Evolutionary conservation across 2,113 vertebrate species (phyloP).

Genomic region (Chloroceryle aenea): DNA sequence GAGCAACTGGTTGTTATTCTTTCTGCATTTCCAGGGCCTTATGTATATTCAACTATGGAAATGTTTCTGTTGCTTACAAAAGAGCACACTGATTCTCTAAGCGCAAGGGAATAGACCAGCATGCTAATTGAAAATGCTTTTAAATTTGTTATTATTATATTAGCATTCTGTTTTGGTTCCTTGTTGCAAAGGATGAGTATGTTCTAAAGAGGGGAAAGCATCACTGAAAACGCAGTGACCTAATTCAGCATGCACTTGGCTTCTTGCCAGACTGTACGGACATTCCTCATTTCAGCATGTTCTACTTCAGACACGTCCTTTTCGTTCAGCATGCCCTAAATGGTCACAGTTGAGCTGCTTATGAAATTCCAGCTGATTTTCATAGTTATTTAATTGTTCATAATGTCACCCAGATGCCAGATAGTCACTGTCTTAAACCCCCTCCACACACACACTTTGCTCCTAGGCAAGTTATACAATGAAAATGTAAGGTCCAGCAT

Average conservation of each 20-base stretch:
- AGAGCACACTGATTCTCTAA: conserved; percentile 1
- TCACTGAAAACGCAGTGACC: background rate
- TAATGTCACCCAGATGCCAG: conserved; percentile 33
- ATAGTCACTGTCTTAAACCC: background rate
- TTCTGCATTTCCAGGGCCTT: conserved; percentile 2
- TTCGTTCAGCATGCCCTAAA: background rate
- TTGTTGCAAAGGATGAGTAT: background rate
- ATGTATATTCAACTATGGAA: conserved; percentile 47
- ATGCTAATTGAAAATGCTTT: conserved; percentile 32
- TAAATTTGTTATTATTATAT: background rate
- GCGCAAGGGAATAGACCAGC: background rate
- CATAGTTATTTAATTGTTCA: background rate
- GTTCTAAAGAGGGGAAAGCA: background rate
- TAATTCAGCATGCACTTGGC: background rate
- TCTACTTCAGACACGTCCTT: background rate
- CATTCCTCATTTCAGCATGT: background rate
- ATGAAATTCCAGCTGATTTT: conserved; percentile 17
- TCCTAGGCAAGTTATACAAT: background rate
- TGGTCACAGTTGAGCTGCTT: background rate
- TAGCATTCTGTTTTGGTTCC: background rate
- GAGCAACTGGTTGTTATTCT: conserved; percentile 1
- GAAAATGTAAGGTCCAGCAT: background rate
- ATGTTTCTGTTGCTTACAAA: conserved; percentile 34
- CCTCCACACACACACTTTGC: background rate
- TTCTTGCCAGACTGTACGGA: background rate